Evolutionary conservation across 2,797 vertebrate species (phyloP).

Genomic region (Enteromius radiatus): DNA sequence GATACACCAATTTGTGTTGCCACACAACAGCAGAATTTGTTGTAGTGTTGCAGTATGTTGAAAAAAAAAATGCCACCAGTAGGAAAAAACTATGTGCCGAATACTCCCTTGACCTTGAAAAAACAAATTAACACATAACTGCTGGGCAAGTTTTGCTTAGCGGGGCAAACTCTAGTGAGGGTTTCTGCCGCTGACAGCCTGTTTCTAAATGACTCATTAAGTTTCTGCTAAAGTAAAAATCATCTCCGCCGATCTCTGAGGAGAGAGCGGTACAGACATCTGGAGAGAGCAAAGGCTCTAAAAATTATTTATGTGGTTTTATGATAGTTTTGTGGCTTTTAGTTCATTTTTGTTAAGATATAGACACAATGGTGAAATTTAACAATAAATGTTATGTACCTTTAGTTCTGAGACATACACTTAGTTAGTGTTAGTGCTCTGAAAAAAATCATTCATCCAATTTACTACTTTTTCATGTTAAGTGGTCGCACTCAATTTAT

Average conservation of each 20-base stretch:
- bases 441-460: no score
- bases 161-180: constrained; percentile 19
- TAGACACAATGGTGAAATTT: neutral
- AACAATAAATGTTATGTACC: neutral
- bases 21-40: constrained; percentile 38
- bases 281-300: constrained; percentile 7
- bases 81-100: constrained; percentile 39
- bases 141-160: constrained; percentile 46
- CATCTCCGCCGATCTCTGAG: constrained; percentile 32
- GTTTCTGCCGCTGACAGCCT: constrained; percentile 38
- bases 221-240: constrained; percentile 38
- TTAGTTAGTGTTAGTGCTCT: neutral
- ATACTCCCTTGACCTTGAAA: constrained; percentile 42
- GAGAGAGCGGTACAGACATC: constrained; percentile 17
- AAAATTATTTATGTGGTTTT: neutral
- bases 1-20: constrained; percentile 42
- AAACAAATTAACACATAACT: constrained; percentile 50
- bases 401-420: neutral
- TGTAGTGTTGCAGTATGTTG: constrained; percentile 20
- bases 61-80: constrained; percentile 35
- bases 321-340: neutral
- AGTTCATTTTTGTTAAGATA: neutral
- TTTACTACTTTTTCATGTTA: no score
- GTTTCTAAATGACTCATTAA: constrained; percentile 50
- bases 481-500: no score